phyloP scores from a whole-genome alignment of 2,797 vertebrate species.

The Typhlichthys subterraneus region DNA sequence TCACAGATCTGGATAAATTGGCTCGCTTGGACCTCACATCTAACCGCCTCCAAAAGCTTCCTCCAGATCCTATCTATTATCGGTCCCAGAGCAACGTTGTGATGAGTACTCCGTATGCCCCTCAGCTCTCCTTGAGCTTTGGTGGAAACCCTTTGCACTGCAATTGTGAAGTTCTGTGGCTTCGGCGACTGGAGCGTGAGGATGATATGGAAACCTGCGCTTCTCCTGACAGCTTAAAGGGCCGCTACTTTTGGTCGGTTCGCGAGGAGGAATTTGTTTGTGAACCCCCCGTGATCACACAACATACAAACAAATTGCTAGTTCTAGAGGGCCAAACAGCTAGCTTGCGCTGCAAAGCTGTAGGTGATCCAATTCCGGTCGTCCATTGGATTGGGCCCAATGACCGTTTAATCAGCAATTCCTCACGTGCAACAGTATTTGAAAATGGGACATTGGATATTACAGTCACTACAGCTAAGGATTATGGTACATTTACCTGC shows the following conservation, averaged over 20 bases:
- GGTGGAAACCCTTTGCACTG: slow-evolving; percentile 96
- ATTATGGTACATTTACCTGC: slow-evolving; percentile 95
- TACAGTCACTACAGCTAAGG: slow-evolving; percentile 91
- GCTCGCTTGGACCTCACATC: slow-evolving; percentile 95
- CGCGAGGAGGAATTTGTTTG: slow-evolving; percentile 95
- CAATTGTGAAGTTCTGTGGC: slow-evolving; percentile 96
- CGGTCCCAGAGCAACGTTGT: slow-evolving; percentile 86
- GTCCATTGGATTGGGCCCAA: slow-evolving; percentile 97
- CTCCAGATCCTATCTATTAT: slow-evolving; percentile 94
- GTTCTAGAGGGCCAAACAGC: slow-evolving; percentile 95
- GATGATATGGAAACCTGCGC: slow-evolving; percentile 98
- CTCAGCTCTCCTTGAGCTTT: slow-evolving; percentile 91
- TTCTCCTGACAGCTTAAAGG: slow-evolving; percentile 90
- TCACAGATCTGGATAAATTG: slow-evolving; percentile 92
- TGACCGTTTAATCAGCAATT: slow-evolving; percentile 92
- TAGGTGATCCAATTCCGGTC: slow-evolving; percentile 92
- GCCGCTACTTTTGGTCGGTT: slow-evolving; percentile 96
- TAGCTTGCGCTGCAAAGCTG: slow-evolving; percentile 93
- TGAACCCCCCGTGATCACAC: slow-evolving; percentile 94
- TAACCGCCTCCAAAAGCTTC: slow-evolving; percentile 95
- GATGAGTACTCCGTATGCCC: slow-evolving; percentile 85
- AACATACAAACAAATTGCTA: slow-evolving; percentile 92
- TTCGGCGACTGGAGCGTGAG: slow-evolving; percentile 89
- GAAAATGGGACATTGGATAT: slow-evolving; percentile 97
- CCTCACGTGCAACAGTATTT: slow-evolving; percentile 88